These are phyloP conservation scores for Axea sp. DNA, from an alignment of 2,888 invertebrate species.

Conservation along the genomic window DNA sequence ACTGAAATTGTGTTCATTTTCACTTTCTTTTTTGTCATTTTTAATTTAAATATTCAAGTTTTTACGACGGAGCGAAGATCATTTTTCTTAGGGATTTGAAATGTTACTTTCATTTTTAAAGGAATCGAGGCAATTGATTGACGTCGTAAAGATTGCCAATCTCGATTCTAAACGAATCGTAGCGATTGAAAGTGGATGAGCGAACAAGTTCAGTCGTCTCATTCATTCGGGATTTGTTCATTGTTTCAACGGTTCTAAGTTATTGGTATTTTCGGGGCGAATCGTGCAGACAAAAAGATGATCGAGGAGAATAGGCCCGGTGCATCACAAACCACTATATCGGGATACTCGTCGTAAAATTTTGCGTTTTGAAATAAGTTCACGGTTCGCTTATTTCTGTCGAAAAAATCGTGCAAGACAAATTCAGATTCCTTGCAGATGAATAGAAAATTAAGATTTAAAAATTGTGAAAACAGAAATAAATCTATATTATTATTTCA, in stretches of 20 bases:
- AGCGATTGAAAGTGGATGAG: slow-evolving; percentile 68
- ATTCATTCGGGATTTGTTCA: slow-evolving; percentile 74
- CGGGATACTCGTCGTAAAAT: slow-evolving; percentile 48
- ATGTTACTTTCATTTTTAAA: slow-evolving; percentile 28
- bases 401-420: no score
- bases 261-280: slow-evolving; percentile 69
- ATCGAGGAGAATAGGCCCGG: slow-evolving; percentile 68
- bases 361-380: slow-evolving; percentile 17
- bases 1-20: no score
- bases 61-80: no score
- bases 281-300: slow-evolving; percentile 69
- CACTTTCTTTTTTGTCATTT: no score
- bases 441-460: no score
- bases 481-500: no score
- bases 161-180: slow-evolving; percentile 66
- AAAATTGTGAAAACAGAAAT: no score
- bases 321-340: slow-evolving; percentile 67
- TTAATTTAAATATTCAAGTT: no score
- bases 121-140: slow-evolving; percentile 21
- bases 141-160: slow-evolving; percentile 49
- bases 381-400: background rate
- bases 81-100: background rate
- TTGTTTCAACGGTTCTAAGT: slow-evolving; percentile 73
- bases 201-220: slow-evolving; percentile 72
- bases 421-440: no score